phyloP scores from a whole-genome alignment of 2,113 vertebrate species.

The Mus pahari region DNA sequence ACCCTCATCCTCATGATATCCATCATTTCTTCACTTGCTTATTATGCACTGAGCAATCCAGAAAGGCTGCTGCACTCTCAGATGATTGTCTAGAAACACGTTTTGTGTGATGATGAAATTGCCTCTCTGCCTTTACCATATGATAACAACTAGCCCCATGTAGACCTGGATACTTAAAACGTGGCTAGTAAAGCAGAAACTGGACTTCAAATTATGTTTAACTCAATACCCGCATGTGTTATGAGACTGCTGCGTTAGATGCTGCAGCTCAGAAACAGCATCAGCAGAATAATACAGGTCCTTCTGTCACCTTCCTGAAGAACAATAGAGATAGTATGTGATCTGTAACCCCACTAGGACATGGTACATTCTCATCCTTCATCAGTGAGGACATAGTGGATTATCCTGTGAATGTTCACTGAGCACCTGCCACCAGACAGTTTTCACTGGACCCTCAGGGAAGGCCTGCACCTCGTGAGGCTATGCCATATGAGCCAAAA shows the following conservation, averaged over 20 bases:
- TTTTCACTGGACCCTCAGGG: accelerated
- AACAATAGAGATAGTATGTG: neutral
- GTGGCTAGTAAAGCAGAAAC: neutral
- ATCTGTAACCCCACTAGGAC: no score
- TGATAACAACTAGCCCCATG: neutral
- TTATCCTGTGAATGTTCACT: no score
- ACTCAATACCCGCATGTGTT: neutral
- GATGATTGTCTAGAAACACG: no score
- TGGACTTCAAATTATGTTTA: neutral
- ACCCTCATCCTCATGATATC: accelerated
- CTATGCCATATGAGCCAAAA: accelerated
- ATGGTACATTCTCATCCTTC: neutral
- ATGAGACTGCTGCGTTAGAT: neutral
- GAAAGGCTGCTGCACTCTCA: neutral
- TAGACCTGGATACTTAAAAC: neutral
- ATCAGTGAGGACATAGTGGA: neutral
- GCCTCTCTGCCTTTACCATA: no score
- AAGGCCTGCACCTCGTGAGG: neutral
- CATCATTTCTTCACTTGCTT: neutral
- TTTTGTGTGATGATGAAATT: accelerated
- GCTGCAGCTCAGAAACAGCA: neutral
- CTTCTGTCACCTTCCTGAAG: neutral
- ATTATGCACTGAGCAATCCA: neutral
- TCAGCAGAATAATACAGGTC: neutral
- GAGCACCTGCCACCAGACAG: accelerated